These are phyloP conservation scores for Huso huso DNA, from an alignment of 2,797 vertebrate species.

Conservation along the genomic window DNA sequence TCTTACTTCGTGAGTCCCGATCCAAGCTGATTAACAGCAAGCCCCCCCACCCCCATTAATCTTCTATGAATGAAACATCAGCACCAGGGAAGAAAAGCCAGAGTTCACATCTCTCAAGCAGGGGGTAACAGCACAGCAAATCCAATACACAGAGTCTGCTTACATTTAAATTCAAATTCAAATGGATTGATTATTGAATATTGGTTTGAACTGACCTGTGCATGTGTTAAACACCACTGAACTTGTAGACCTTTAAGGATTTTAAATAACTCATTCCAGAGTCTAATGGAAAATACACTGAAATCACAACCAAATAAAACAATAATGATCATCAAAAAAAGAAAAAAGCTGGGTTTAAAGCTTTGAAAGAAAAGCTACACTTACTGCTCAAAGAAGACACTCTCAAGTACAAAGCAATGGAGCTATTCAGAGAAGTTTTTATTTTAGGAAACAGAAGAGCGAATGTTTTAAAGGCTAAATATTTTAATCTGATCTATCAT, in stretches of 20 bases:
- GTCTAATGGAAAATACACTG: conserved; percentile 41
- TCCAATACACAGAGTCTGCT: conserved; percentile 47
- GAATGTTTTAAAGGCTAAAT: no score
- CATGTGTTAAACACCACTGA: conserved; percentile 50
- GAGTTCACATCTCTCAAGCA: conserved; percentile 41
- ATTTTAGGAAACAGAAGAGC: no score
- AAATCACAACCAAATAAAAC: conserved; percentile 27
- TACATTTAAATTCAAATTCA: conserved; percentile 65
- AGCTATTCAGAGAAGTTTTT: no score
- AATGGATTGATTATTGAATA: conserved; percentile 68
- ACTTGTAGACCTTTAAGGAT: conserved; percentile 43
- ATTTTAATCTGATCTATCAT: no score
- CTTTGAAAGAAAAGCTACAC: no score
- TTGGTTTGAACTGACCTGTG: conserved; percentile 62
- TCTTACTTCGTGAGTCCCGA: conserved; percentile 11
- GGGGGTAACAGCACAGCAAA: conserved; percentile 46
- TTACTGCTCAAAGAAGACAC: no score
- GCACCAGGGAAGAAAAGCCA: conserved; percentile 29
- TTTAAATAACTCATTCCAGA: conserved; percentile 53
- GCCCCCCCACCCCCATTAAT: conserved; percentile 56
- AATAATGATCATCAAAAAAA: no score
- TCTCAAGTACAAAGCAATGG: no score
- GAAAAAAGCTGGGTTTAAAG: no score
- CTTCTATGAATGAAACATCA: conserved; percentile 73
- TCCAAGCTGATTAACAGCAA: conserved; percentile 38